phyloP scores from a whole-genome alignment of 64 coral and sea anemone genomes.

The Anthopleura sola region DNA sequence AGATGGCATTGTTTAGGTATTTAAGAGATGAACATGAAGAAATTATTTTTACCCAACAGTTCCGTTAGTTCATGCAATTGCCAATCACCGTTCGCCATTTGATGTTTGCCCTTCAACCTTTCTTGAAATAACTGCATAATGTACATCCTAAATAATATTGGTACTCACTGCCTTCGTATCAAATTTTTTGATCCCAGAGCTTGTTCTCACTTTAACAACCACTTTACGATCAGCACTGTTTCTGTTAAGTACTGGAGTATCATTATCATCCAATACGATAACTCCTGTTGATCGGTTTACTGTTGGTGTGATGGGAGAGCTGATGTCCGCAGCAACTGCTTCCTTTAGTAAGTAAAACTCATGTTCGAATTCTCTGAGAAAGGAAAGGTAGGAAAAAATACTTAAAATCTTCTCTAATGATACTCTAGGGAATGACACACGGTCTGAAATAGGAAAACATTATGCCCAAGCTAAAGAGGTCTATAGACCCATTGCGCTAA shows the following conservation, averaged over 20 bases:
- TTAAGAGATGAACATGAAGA: no score
- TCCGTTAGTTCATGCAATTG: no score
- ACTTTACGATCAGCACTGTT: constrained; percentile 54
- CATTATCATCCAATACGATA: constrained; percentile 31
- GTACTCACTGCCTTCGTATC: constrained; percentile 69
- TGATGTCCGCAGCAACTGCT: background rate
- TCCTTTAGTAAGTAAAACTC: background rate
- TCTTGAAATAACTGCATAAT: no score
- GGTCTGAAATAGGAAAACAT: no score
- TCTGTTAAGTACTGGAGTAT: background rate
- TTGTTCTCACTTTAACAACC: constrained; percentile 74
- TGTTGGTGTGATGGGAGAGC: background rate
- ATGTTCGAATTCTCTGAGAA: constrained; percentile 1
- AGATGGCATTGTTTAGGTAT: no score
- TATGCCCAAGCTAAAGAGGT: no score
- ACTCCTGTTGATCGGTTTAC: constrained; percentile 11
- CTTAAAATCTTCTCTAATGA: background rate
- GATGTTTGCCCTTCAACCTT: no score
- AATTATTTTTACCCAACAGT: no score
- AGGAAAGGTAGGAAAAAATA: background rate
- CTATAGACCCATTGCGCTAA: no score
- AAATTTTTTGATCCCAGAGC: constrained; percentile 78
- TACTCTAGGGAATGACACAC: no score
- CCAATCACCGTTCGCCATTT: no score
- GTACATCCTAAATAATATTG: no score